Evolutionary conservation across 2,797 vertebrate genomes (phyloP), one percentile per base, ranked within the genome.

Genomic region (Hippoglossus hippoglossus): DNA sequence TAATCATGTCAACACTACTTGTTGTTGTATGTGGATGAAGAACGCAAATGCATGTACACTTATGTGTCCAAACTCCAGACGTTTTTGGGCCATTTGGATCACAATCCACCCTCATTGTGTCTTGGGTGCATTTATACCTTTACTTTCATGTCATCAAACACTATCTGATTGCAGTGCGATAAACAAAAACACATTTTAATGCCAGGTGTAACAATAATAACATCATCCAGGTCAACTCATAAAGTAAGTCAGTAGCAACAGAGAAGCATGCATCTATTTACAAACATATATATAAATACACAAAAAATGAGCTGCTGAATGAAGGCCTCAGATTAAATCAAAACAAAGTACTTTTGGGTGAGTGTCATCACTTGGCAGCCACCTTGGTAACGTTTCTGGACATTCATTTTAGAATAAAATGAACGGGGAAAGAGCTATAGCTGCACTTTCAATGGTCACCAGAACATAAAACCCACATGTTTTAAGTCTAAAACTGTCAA

Each of bases 311-410:
- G n/a, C 47, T 74, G 73, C 58, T 46, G 57, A 80, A 80, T 73
- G 41, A 85, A 90, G 73, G 74, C 74, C 66, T 77, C 56, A n/a
- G 13, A 63, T 73, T 34, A 26, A 75, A 50, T 5, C 16, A 3
- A 49, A 9, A 49, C 9, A 49, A 52, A 22, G 11, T 22, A 2
- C 7, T 11, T 15, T 22, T 26, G 7, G 11, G 51, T 4, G 21
- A 54, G 52, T 26, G 3, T 54, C 12, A 18, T 22, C 24, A 18
- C 15, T 26, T 26, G 24, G 13, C 24, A 16, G 52, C 21, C 52
- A 49, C 5, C 46, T 46, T 46, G 44, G 44, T 19, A 46, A n/a
- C 3, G 7, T 8, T 16, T 8, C 18, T n/a, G 19, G 19, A n/a
- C 46, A 47, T 19, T 19, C 19, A 49, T n/a, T 21, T 21, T 28